These are phyloP conservation scores for Epicauta chinensis DNA, from an alignment of 1,140 invertebrate genomes.

Conservation along the genomic window DNA sequence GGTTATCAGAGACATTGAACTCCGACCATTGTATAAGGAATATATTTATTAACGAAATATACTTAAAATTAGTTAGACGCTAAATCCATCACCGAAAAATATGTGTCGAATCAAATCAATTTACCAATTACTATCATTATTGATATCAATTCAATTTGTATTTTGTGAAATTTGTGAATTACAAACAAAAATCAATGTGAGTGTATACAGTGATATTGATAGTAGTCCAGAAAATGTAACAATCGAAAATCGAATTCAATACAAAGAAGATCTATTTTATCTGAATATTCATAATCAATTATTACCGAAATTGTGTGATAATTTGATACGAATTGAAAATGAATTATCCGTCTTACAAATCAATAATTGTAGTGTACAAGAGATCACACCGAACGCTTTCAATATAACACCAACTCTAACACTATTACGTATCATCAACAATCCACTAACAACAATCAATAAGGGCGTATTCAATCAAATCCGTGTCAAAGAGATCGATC, in stretches of 20 bases:
- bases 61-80: conserved; percentile 10
- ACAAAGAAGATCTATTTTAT: conserved; percentile 19
- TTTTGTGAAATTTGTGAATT: conserved; percentile 13
- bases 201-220: conserved; percentile 13
- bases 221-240: conserved; percentile 16
- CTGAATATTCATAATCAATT: conserved; percentile 17
- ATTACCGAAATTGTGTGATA: conserved; percentile 16
- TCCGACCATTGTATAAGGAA: conserved; percentile 4
- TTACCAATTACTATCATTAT: conserved; percentile 1
- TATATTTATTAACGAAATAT: conserved; percentile 15
- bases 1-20: conserved; percentile 14
- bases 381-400: conserved; percentile 18
- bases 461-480: conserved; percentile 21
- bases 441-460: conserved; percentile 14
- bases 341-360: conserved; percentile 21
- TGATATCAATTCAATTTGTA: conserved; percentile 1
- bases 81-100: background rate
- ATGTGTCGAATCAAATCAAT: no score
- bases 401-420: conserved; percentile 19
- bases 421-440: conserved; percentile 18
- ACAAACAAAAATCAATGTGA: conserved; percentile 8
- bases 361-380: conserved; percentile 14
- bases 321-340: conserved; percentile 16
- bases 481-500: conserved; percentile 19
- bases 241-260: conserved; percentile 1